These are phyloP conservation scores for Drosophila nikananu DNA, from an alignment of 1,140 invertebrate species.

Conservation along the genomic window DNA sequence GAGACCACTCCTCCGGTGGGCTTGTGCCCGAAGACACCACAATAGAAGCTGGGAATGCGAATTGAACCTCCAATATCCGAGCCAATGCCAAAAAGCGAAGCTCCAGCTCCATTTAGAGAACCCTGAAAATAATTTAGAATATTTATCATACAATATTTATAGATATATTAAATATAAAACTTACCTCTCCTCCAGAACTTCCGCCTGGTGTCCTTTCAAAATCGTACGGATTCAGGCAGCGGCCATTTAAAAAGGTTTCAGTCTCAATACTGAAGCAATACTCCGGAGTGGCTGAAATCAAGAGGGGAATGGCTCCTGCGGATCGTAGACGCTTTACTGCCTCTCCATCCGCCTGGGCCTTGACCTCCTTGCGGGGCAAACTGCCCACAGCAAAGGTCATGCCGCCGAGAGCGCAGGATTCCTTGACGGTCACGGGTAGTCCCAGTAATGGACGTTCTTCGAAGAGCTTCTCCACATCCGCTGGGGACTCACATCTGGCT, in stretches of 20 bases:
- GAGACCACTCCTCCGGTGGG: constrained; percentile 89
- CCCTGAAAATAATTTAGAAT: constrained; percentile 85
- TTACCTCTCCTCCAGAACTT: constrained; percentile 91
- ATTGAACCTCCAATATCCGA: constrained; percentile 96
- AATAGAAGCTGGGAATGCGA: constrained; percentile 93
- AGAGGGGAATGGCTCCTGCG: constrained; percentile 91
- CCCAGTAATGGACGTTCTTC: constrained; percentile 88
- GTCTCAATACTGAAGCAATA: constrained; percentile 91
- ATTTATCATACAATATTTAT: too few relatives aligned
- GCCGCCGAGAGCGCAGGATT: constrained; percentile 89
- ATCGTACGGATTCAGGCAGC: constrained; percentile 93
- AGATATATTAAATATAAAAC: background rate
- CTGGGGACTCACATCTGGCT: constrained; percentile 9
- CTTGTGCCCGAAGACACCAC: constrained; percentile 95
- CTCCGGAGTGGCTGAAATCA: constrained; percentile 94
- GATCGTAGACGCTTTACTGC: constrained; percentile 87
- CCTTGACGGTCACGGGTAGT: constrained; percentile 92
- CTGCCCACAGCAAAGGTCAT: constrained; percentile 89
- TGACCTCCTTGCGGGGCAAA: constrained; percentile 86
- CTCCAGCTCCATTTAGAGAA: constrained; percentile 87
- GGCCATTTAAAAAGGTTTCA: constrained; percentile 90
- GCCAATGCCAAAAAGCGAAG: constrained; percentile 87
- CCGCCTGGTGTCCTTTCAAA: constrained; percentile 89
- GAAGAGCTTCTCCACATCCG: constrained; percentile 82
- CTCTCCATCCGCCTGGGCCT: constrained; percentile 88